Percentiles rank a stretch among this genome's conserved stretches.
phyloP scores from a whole-genome alignment of 2,113 vertebrate genomes.

The Pionites leucogaster region DNA sequence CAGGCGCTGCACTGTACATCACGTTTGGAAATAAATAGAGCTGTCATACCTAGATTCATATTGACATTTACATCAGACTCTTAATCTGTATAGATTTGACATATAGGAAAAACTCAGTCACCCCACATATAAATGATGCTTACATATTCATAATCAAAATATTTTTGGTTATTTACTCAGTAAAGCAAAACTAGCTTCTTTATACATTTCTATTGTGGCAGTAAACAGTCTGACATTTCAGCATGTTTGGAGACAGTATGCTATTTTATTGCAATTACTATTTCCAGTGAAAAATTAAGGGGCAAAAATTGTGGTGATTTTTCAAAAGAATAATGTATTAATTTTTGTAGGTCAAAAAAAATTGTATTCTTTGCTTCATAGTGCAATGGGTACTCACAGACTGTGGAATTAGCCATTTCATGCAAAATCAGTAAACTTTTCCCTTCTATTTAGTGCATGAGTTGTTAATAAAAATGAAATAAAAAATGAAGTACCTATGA shows the following conservation, averaged over 20 bases:
- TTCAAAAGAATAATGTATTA: neutral
- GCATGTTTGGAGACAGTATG: neutral
- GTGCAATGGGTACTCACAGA: constrained; percentile 2
- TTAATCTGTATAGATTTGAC: constrained; percentile 53
- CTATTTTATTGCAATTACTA: constrained; percentile 4
- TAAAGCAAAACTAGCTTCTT: constrained; percentile 37
- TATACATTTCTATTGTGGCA: neutral
- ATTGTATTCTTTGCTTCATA: constrained; percentile 6
- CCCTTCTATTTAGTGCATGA: constrained; percentile 9
- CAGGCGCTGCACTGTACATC: neutral
- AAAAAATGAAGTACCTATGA: neutral
- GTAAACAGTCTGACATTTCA: constrained; percentile 39
- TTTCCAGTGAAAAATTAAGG: neutral
- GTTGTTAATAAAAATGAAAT: constrained; percentile 45
- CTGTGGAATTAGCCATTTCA: constrained; percentile 57
- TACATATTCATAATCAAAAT: constrained; percentile 60
- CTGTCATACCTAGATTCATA: constrained; percentile 57
- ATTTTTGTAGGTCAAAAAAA: neutral
- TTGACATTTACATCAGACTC: constrained; percentile 55
- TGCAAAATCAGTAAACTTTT: constrained; percentile 32
- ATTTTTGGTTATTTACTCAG: constrained; percentile 32
- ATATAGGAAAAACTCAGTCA: constrained; percentile 24
- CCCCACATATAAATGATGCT: constrained; percentile 32
- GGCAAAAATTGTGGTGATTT: neutral
- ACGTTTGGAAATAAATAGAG: constrained; percentile 57